These are phyloP conservation scores for Caenorhabditis parvicauda DNA, from an alignment of 2,888 invertebrate genomes.

Conservation along the genomic window DNA sequence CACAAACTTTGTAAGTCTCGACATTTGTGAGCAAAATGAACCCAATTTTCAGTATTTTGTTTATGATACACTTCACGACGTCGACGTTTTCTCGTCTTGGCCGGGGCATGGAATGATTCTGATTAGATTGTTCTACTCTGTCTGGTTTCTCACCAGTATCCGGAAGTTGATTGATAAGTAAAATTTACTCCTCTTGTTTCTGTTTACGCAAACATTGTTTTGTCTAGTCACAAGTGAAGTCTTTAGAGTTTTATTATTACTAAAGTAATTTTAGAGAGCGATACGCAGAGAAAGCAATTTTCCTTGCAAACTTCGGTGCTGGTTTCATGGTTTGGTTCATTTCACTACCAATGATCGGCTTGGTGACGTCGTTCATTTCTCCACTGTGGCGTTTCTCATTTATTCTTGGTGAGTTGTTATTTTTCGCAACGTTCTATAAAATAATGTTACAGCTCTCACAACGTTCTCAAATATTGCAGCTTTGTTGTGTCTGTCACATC, in stretches of 20 bases:
- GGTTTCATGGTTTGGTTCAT: slow-evolving; percentile 97
- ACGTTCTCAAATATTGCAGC: slow-evolving; percentile 90
- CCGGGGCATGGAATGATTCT: slow-evolving; percentile 90
- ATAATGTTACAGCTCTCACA: slow-evolving; percentile 73
- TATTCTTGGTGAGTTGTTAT: slow-evolving; percentile 74
- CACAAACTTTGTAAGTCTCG: slow-evolving; percentile 83
- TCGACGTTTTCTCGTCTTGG: slow-evolving; percentile 95
- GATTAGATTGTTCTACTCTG: slow-evolving; percentile 80
- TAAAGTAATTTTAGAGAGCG: slow-evolving; percentile 69
- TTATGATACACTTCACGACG: slow-evolving; percentile 84
- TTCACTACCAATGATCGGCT: slow-evolving; percentile 88
- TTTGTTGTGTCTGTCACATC: slow-evolving; percentile 88
- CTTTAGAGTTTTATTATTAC: background rate
- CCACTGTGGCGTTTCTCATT: slow-evolving; percentile 93
- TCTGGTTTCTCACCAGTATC: slow-evolving; percentile 79
- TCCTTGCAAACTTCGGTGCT: slow-evolving; percentile 91
- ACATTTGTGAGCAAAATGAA: background rate
- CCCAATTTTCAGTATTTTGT: slow-evolving; percentile 79
- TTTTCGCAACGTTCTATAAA: background rate
- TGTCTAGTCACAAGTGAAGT: background rate
- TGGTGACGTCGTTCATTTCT: slow-evolving; percentile 87
- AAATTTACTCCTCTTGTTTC: background rate
- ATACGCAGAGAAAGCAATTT: slow-evolving; percentile 81
- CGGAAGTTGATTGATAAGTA: slow-evolving; percentile 74
- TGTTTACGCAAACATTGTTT: background rate